Base-by-base conservation (phyloP, 2,113 vertebrate species). In the Dasyprocta punctata region DNA sequence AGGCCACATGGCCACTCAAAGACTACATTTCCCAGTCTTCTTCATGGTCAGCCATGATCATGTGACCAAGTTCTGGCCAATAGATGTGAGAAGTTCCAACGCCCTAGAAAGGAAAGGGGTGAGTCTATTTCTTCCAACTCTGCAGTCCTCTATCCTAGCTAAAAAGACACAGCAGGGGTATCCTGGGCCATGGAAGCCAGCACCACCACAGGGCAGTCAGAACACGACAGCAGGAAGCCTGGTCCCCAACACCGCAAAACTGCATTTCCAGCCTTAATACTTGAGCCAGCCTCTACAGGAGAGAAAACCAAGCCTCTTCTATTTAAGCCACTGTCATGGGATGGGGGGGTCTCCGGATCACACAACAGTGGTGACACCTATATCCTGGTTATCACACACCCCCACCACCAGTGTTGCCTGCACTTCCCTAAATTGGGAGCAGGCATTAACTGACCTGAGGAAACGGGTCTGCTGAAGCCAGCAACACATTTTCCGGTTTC, bases 401-500 rank as follows among this genome's bases (percentile, higher is more conserved):
- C 44, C 52, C 6, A 11, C 67, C 19, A 33, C 92, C 56, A 5
- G 30, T 5, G 14, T 17, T 67, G 44, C 13, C 56, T 22, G 75
- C 60, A n/a, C 28, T 22, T n/a, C 47, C 69, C n/a, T 0, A 3
- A 26, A 3, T 22, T 30, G 36, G 54, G 84, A 81, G 19, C n/a
- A 16, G 41, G 24, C 7, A 14, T 13, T 78, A 0, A 61, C 98
- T 63, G 73, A 98, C 98, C 99, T 99, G 99, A 10, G 99, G 99
- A 88, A 99, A 99, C 0, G 99, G 99, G 85, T 99, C 99, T 0
- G 99, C 99, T 2, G 99, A 99, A 3, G 99, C 99, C 75, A 99
- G 98, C 49, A 99, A 98, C 95, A 99, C 99, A 2, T 99, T 99
- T 94, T 99, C 99, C 0, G 99, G 99, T 97, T 99, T 99, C 95